Base-by-base conservation (phyloP, 1,140 invertebrate genomes). In the Drosophila burlai region DNA sequence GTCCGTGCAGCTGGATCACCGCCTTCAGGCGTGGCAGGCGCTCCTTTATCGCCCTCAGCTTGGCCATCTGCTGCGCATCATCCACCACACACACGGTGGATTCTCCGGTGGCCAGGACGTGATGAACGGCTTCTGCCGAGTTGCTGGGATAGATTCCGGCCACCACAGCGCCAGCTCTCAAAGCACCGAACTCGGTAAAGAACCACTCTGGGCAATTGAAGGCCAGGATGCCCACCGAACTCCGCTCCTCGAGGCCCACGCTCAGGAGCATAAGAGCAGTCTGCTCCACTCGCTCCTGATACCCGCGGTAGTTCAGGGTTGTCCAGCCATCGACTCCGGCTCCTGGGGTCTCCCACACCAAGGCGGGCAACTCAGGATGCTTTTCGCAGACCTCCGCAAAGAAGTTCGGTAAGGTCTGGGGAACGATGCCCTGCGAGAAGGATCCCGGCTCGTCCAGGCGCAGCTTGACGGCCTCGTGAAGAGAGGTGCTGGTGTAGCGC, bases 121-220 rank as follows among this genome's bases (percentile, higher is more conserved):
- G 96, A 76, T 95, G 94, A 92, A 97, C 97, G 0, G 97, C 96
- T 78, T 98, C 97, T 0, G 97, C 89, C 26, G 96, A 96, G 93
- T 98, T 99, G 38, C 97, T 99, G 6, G 97, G 97, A 93, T 99
- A 99, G 86, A 99, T 97, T 61, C 98, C 98, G 43, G 96, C 95
- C 34, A 96, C 95, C 69, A 98, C 95, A 38, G 97, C 98, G 96
- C 97, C 97, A 72, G 98, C 97, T 92, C 97, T 97, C 84, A 98
- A 96, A 4, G 97, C 96, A 2, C 95, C 97, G 18, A 99, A 82
- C 93, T 98, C 95, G 0, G 97, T 94, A 58, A 98, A 95, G 86
- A 98, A 97, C 98, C 98, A 99, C 93, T 98, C 95, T 13, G 97
- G 97, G 50, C 96, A 96, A 92, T 99, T 99, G 93, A 98, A 98